Evolutionary conservation across 2,797 vertebrate genomes (phyloP).

Genomic region (Liasis olivaceus): DNA sequence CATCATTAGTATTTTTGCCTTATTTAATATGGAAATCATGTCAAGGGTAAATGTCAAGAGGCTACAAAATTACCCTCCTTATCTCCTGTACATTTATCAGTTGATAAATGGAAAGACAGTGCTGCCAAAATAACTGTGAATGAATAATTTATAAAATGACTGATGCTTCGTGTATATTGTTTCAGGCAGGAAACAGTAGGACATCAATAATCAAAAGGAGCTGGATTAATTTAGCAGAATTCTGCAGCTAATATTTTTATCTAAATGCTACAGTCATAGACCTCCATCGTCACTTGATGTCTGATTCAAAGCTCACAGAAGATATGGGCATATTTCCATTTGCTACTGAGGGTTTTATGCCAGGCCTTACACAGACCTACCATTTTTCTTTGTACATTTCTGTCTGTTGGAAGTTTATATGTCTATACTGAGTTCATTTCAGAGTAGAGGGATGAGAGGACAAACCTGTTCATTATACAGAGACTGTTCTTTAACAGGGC

Average conservation of each 20-base stretch:
- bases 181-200: constrained; percentile 82
- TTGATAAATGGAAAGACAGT: constrained; percentile 79
- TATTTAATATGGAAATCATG: constrained; percentile 80
- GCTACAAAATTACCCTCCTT: constrained; percentile 77
- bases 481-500: neutral
- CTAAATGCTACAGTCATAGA: constrained; percentile 68
- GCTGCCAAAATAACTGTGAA: constrained; percentile 83
- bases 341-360: constrained; percentile 35
- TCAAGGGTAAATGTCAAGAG: constrained; percentile 82
- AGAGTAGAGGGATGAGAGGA: neutral
- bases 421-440: neutral
- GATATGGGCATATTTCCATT: constrained; percentile 48
- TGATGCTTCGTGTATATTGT: constrained; percentile 79
- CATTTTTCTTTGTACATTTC: neutral
- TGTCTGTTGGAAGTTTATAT: neutral
- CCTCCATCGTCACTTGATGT: constrained; percentile 21
- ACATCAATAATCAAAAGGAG: constrained; percentile 83
- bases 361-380: neutral
- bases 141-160: constrained; percentile 85
- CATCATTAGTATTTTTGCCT: constrained; percentile 71
- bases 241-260: constrained; percentile 78
- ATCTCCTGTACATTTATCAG: constrained; percentile 76
- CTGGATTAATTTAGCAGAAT: constrained; percentile 79
- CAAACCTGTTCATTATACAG: neutral
- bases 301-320: constrained; percentile 53